These are phyloP conservation scores for Spinus olivaceus DNA, from an alignment of 2,797 vertebrate genomes.

Conservation along the genomic window DNA sequence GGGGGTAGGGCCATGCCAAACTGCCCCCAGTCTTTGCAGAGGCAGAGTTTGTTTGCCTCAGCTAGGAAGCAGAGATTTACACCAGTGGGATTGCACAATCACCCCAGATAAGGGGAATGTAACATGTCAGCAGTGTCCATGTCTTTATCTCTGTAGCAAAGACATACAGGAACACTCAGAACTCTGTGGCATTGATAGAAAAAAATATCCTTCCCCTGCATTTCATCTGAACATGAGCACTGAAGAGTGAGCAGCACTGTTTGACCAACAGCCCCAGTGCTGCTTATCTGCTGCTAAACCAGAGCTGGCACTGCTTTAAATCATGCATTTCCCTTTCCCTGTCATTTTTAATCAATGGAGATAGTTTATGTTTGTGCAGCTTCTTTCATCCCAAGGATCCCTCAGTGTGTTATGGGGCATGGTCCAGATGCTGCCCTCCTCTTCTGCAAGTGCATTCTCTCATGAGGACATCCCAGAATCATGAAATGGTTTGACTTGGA, in stretches of 20 bases:
- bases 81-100: slow-evolving; percentile 11
- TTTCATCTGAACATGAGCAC: background rate
- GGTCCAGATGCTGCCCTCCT: background rate
- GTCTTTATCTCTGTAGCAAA: slow-evolving; percentile 19
- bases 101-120: slow-evolving; percentile 35
- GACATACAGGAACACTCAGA: background rate
- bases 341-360: background rate
- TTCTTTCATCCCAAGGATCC: background rate
- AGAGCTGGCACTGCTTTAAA: slow-evolving; percentile 5
- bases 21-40: background rate
- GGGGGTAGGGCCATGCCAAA: background rate
- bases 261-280: background rate
- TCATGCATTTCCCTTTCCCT: background rate
- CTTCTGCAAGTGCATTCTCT: background rate
- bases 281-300: background rate
- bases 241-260: background rate
- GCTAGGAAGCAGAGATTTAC: background rate
- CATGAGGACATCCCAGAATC: background rate
- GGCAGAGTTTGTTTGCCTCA: background rate
- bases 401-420: background rate
- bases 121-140: slow-evolving; percentile 11
- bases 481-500: background rate
- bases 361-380: background rate
- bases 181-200: background rate
- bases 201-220: background rate